Evolutionary conservation across 1,140 invertebrate genomes (phyloP), one percentile per base, ranked within the genome.

Genomic region (Lepidotrigona ventralis): DNA sequence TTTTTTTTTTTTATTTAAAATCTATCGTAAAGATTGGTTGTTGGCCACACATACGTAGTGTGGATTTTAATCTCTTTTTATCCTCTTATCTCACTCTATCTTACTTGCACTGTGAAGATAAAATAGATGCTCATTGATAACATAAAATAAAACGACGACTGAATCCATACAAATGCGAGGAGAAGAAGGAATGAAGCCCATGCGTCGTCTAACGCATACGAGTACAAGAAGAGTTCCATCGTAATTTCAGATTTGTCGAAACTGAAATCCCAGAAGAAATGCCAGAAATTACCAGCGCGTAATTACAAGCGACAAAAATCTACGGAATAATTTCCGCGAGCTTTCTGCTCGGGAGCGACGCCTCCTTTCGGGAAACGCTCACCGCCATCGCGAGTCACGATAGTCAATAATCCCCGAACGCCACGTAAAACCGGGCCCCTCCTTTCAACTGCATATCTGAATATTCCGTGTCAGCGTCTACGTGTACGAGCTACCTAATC

Each of bases 341-440:
- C 19, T 56, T 33, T 46, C 17, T 33, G 54, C 53, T 23, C 2
- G 14, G 23, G 60, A 29, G 56, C 23, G 46, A 8, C 51, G 9
- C 1, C 21, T 46, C 39, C 12, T 46, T 82, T 80, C 23, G 54
- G 19, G 53, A 82, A 70, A 54, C 66, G 29, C 26, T 51, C 19
- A 15, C 21, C 5, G 56, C 14, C 14, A 21, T 14, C 14, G 39
- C 39, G 51, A 66, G 79, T 70, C 64, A 53, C 64, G 74, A 33
- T 63, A 83, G 74, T 78, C 81, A 77, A 77, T 83, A 76, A 60
- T 83, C 74, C 39, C 74, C 9, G 81, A 78, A 83, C 74, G 53
- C 54, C 19, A 51, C 64, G 73, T 69, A 66, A 77, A 82, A 76
- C 60, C 80, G 29, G 39, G 33, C 63, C 39, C 54, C 70, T 70